Base-by-base conservation (phyloP, 2,797 vertebrate genomes). In the Diglossa cyanea region DNA sequence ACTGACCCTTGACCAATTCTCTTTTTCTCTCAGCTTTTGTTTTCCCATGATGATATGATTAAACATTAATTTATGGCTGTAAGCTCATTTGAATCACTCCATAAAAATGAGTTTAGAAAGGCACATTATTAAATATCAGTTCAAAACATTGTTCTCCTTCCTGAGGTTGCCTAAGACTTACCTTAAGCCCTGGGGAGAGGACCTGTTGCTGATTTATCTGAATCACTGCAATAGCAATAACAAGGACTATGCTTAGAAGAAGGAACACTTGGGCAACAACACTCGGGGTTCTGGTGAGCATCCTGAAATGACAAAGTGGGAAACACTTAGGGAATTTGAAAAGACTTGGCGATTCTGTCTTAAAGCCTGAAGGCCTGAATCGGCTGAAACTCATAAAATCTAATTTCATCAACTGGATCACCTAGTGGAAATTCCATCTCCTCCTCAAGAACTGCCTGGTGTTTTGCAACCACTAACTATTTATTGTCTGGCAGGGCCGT, bases 151-250 rank as follows among this genome's bases (percentile, higher is more conserved):
- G 17, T 42, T 94, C 35, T 82, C 11, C 33, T 65, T 77, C 44
- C 45, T 48, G 50, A 73, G 40, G 15, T 60, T 21, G 53, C 47
- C 26, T 60, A 73, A 37, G n/a, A 68, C 96, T 97, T 97, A 99
- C 99, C 99, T 99, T 99, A 37, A 97, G 87, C 44, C 98, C 98
- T 51, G 96, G 97, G n/a, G 98, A 98, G 72, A 98, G 70, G 48
- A 97, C 86, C n/a, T 96, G 96, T 26, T 82, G 97, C 95, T 98
- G 98, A 28, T 97, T 97, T 79, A 97, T 97, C 98, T 99, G 99
- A 95, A 99, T 97, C 81, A 99, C 94, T 4, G 98, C 97, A 84
- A 99, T 97, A 37, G 98, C 93, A 86, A 99, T 95, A 23, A 99
- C 98, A 65, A 99, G 98, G n/a, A 98, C 98, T 35, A 99, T 80